phyloP scores from a whole-genome alignment of 2,797 vertebrate species.

The Paratrypauchen microcephalus region DNA sequence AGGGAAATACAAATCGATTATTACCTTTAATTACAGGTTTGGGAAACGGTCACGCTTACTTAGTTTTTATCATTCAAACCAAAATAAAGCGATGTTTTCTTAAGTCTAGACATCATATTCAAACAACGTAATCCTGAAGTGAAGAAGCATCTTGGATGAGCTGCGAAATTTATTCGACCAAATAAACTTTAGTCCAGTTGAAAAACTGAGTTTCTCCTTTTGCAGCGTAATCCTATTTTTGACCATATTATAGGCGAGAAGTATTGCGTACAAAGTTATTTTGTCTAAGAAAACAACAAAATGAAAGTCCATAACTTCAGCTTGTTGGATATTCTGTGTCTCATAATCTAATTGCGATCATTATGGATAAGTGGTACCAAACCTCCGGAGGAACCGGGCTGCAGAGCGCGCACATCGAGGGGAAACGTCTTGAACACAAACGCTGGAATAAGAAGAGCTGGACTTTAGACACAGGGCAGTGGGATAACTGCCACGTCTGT shows the following conservation, averaged over 20 bases:
- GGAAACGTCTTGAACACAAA: background rate
- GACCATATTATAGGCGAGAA: background rate
- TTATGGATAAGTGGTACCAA: background rate
- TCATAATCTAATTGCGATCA: background rate
- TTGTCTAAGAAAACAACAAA: background rate
- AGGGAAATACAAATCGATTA: background rate
- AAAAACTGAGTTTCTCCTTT: too few relatives aligned
- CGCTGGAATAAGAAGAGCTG: constrained; percentile 29
- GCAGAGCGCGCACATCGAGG: background rate
- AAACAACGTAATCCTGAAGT: background rate
- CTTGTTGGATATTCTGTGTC: background rate
- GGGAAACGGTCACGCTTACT: background rate
- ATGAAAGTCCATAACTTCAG: background rate
- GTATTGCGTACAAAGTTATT: background rate
- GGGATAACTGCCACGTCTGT: constrained; percentile 54
- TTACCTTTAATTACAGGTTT: background rate
- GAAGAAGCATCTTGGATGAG: too few relatives aligned
- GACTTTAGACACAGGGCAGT: constrained; percentile 72
- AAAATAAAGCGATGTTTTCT: background rate
- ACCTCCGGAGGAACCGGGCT: background rate
- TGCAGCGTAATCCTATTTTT: background rate
- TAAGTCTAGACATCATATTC: background rate
- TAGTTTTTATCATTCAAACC: background rate
- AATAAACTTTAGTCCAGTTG: too few relatives aligned
- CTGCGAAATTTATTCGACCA: too few relatives aligned